Conservation (phyloP, 2,888 invertebrate genomes). For the Andrena flavipes region DNA sequence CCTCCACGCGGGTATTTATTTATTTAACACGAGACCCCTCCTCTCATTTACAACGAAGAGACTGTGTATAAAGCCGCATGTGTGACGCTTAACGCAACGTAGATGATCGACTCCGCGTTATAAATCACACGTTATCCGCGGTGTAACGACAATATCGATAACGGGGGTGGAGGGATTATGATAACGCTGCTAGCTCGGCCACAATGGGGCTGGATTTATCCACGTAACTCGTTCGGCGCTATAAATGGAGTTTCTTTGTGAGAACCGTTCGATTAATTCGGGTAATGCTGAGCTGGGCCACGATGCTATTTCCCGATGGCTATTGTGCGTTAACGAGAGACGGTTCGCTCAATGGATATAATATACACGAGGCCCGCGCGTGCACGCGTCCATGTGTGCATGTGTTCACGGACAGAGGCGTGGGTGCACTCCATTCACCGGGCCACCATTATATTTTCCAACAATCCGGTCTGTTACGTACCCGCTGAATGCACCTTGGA, state of each 20-base stretch:
- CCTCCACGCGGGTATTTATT: background rate
- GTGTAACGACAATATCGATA: background rate
- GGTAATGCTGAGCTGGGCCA: constrained; percentile 44
- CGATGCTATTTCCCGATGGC: constrained; percentile 43
- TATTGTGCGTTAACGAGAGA: constrained; percentile 35
- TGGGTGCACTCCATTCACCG: constrained; percentile 11
- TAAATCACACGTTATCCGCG: background rate
- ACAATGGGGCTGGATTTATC: constrained; percentile 19
- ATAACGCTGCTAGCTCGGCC: constrained; percentile 9
- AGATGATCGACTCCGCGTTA: background rate
- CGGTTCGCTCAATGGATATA: constrained; percentile 34
- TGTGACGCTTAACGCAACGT: background rate
- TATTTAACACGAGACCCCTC: background rate
- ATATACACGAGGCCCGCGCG: constrained; percentile 14
- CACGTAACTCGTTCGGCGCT: constrained; percentile 19
- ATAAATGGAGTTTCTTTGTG: constrained; percentile 46
- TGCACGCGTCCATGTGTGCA: background rate
- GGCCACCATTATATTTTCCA: constrained; percentile 33
- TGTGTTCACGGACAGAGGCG: background rate
- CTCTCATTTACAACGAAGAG: too few relatives aligned
- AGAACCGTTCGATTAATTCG: constrained; percentile 46
- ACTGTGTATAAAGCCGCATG: background rate
- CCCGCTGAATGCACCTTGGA: constrained; percentile 12
- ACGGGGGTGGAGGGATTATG: constrained; percentile 28
- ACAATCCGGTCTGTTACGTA: constrained; percentile 30